phyloP scores from a whole-genome alignment of 2,113 vertebrate genomes.

The Alces alces region DNA sequence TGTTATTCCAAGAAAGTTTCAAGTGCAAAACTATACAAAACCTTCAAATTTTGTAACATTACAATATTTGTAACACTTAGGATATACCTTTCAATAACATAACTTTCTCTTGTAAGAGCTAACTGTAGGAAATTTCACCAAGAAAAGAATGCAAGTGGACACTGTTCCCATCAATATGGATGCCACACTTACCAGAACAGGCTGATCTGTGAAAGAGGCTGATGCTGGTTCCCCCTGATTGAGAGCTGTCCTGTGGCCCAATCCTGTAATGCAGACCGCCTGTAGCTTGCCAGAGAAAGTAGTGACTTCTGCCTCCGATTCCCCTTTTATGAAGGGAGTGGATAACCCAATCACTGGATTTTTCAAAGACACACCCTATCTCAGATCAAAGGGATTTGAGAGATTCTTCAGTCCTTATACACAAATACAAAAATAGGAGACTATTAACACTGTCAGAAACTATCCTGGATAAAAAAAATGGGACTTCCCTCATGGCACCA shows the following conservation, averaged over 20 bases:
- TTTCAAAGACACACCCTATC: background rate
- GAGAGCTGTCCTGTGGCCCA: background rate
- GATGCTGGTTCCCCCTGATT: background rate
- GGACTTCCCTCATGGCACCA: background rate
- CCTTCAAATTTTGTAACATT: background rate
- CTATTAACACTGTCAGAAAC: background rate
- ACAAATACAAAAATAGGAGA: background rate
- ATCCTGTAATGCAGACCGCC: background rate
- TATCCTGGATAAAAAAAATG: background rate
- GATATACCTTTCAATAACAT: background rate
- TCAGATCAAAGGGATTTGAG: background rate
- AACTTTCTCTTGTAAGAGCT: background rate
- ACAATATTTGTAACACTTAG: background rate
- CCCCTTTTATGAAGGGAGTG: background rate
- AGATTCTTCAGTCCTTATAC: background rate
- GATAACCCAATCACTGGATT: background rate
- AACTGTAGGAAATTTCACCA: background rate
- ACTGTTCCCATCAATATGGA: background rate
- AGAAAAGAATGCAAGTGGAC: background rate
- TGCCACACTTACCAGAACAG: background rate
- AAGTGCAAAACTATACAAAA: background rate
- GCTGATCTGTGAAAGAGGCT: accelerated
- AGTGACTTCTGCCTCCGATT: background rate
- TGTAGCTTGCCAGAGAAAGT: background rate
- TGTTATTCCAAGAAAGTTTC: background rate